Percentiles rank a stretch among this genome's conserved stretches.
Evolutionary conservation across 2,888 invertebrate genomes (phyloP).

Genomic region (Zeuzera pyrina): DNA sequence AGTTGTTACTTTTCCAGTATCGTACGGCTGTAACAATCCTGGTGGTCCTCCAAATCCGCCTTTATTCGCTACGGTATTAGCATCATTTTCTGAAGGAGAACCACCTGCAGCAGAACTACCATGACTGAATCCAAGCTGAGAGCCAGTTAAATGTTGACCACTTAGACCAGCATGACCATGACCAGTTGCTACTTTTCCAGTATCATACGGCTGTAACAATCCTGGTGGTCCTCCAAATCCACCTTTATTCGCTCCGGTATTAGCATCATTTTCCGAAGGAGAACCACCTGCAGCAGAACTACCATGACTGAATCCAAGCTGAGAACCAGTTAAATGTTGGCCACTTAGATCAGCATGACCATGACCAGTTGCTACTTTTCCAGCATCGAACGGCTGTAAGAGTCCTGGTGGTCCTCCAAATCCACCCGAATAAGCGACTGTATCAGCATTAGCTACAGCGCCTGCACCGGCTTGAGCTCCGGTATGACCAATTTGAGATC

Average conservation of each 20-base stretch:
- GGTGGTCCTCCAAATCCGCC: constrained; percentile 63
- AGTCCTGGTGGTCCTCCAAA: constrained; percentile 63
- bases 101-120: constrained; percentile 6
- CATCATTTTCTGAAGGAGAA: constrained; percentile 18
- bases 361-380: constrained; percentile 24
- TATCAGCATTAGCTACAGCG: constrained; percentile 28
- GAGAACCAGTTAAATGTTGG: neutral
- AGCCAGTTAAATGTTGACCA: constrained; percentile 6
- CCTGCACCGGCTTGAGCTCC: constrained; percentile 2
- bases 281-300: neutral
- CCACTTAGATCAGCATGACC: neutral
- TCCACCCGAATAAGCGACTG: constrained; percentile 46
- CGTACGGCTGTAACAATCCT: constrained; percentile 49
- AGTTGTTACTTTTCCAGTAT: constrained; percentile 29
- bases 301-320: neutral
- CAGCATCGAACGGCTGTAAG: constrained; percentile 44
- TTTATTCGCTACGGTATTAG: constrained; percentile 39
- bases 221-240: constrained; percentile 63
- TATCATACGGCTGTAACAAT: constrained; percentile 46
- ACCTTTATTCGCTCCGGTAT: constrained; percentile 42
- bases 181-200: constrained; percentile 25
- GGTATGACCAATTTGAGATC: constrained; percentile 1
- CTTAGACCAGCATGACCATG: constrained; percentile 1
- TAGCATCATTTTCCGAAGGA: constrained; percentile 17
- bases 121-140: neutral